Evolutionary conservation across 2,888 invertebrate genomes (phyloP), one percentile per base, ranked within the genome.

Genomic region (Chymomyza caudatula): DNA sequence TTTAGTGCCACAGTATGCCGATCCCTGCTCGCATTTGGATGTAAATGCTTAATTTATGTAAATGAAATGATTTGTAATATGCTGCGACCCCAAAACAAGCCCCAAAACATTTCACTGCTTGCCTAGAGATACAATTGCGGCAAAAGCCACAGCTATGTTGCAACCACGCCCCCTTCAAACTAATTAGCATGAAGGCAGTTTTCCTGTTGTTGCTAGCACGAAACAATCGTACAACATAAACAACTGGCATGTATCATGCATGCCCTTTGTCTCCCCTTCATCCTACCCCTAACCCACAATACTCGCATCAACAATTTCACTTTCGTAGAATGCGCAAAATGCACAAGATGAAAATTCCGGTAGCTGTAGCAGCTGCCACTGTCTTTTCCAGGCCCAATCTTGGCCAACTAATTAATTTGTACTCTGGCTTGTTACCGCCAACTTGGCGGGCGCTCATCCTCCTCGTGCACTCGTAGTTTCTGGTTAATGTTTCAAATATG

Each of bases 401-500:
- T 74, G 66, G 77, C 73, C 75, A 75, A 73, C 78, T 73, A 78
- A 78, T 78, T 78, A 78, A 78, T 78, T 78, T 80, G 75, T 74
- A 73, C 77, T 77, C 77, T 80, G 56, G 66, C 73, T 67, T 37
- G 63, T 61, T 58, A 60, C 29, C 11, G 8, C 11, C 55, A 29
- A 58, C 44, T 13, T 44, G 11, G 23, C 17, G 49, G 58, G 57
- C 60, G 53, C 57, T 25, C 61, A 20, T 23, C 22, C 17, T 4
- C 49, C n/a, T n/a, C 11, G 44, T 58, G 64, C 61, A 52, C 67
- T 44, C 74, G 67, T 82, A 82, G 83, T 82, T 81, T 76, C 68
- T 66, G 62, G 71, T 81, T 86, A 78, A 86, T 86, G 81, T 82
- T 69, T 71, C 72, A 77, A 84, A 77, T 84, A 86, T 84, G 86